phyloP scores from a whole-genome alignment of 2,888 invertebrate species.

The Myopa testacea region DNA sequence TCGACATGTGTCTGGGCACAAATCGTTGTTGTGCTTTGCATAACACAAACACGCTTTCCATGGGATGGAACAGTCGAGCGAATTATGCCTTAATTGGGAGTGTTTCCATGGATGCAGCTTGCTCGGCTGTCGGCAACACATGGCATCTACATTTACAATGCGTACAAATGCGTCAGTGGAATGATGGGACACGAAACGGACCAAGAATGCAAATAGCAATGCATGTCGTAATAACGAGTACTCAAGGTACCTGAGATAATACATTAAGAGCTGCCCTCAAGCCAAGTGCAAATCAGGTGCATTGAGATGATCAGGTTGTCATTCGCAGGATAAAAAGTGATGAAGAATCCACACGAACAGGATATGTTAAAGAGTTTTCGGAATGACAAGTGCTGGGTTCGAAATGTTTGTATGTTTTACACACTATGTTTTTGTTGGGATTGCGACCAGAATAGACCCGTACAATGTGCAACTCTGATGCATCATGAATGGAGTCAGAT shows the following conservation, averaged over 20 bases:
- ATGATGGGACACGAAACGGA: slow-evolving; percentile 16
- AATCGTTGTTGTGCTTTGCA: no score
- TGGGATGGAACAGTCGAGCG: slow-evolving; percentile 57
- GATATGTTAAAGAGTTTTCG: slow-evolving; percentile 30
- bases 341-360: slow-evolving; percentile 1
- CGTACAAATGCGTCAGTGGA: no score
- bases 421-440: background rate
- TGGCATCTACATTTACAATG: background rate
- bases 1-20: no score
- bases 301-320: slow-evolving; percentile 35
- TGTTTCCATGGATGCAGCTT: slow-evolving; percentile 56
- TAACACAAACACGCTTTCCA: background rate
- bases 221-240: background rate
- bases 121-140: background rate
- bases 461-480: no score
- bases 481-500: background rate
- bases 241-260: slow-evolving; percentile 49
- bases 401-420: background rate
- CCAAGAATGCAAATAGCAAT: slow-evolving; percentile 10
- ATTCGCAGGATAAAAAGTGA: slow-evolving; percentile 22
- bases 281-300: slow-evolving; percentile 32
- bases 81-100: slow-evolving; percentile 64
- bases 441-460: background rate
- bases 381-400: slow-evolving; percentile 15
- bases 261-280: slow-evolving; percentile 53